Evolutionary conservation across 2,888 invertebrate genomes (phyloP), one percentile per base, ranked within the genome.

Genomic region (Synanthedon vespiformis): DNA sequence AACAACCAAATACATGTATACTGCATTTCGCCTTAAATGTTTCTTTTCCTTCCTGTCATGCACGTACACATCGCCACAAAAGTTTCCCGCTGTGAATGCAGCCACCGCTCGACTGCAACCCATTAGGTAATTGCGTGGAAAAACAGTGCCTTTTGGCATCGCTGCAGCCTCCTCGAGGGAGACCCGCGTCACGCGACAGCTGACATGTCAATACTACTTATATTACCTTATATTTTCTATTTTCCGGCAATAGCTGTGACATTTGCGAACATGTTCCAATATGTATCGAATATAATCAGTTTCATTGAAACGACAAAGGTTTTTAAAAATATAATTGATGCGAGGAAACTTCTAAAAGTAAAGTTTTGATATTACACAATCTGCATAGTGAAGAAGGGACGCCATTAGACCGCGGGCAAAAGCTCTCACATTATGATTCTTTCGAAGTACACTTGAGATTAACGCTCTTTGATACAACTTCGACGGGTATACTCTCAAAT

Each of bases 121-220:
- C 65, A 71, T 71, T 70, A 70, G 64, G 63, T 68, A 70, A 71
- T 70, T 71, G 70, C 68, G 62, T 56, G 63, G 64, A 70, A 70
- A 64, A 68, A 62, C 61, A 57, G 56, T 64, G 61, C 58, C 59
- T 59, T 62, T 54, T 27, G 40, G 12, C 58, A 59, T 52, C 55
- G 55, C 54, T 11, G 48, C 53, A 47, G 34, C 54, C 27, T 44
- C 14, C n/a, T 13, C n/a, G 50, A 50, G 50, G 22, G 16, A 10
- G 48, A 14, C 12, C 2, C 48, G 16, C 22, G 10, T 16, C 48
- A 18, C 16, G 12, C 2, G 18, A 10, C 34, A 10, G 34, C 10
- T 34, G 34, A 34, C 34, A 3, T 10, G 34, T 10, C 34, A 34
- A 34, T 34, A 27, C 8, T 8, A 27, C 8, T 27, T n/a, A n/a